Evolutionary conservation across 1,140 invertebrate species (phyloP), one percentile per base, ranked within the genome.

Genomic region (Heterodera carotae): DNA sequence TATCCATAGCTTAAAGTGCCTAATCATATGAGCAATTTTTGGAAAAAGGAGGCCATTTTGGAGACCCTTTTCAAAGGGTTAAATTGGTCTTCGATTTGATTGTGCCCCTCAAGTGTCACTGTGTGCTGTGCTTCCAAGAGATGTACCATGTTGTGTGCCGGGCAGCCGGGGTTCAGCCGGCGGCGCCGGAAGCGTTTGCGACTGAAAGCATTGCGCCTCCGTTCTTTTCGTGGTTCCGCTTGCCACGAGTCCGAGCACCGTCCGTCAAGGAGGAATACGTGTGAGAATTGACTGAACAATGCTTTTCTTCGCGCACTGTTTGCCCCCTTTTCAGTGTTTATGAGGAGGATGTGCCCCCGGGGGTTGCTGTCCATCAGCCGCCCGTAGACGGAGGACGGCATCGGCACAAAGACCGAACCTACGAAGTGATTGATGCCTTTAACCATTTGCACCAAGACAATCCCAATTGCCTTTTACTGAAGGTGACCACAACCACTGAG

Each of bases 211-310:
- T 78, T n/a, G 69, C 81, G 25, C 80, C 83, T 31, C 85, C 85
- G 1, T 87, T 87, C 82, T 87, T 87, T 77, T 85, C 79, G 25
- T 87, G 85, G 85, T 87, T 87, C 76, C 76, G 85, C 43, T 71
- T 87, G 25, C 85, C 85, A n/a, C 75, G 85, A 36, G 86, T 87
- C 48, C 86, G 84, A 36, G 85, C 85, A 4, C 85, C 85, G 1
- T 87, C 85, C 15, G 85, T 87, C 39, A 86, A 86, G 68, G 85
- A 87, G 39, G 85, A 87, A 79, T 87, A 86, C 78, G 85, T 86
- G 85, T 86, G 86, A 77, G 86, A 82, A 39, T n/a, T 79, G 29
- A n/a, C 6, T 22, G 27, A 15, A 53, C 3, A 0, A 15, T 69
- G 33, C 43, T 33, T 25, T 77, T 62, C 56, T 36, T 43, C 33